Base-by-base conservation (phyloP, 2,888 invertebrate species). In the Neoitamus cyanurus region DNA sequence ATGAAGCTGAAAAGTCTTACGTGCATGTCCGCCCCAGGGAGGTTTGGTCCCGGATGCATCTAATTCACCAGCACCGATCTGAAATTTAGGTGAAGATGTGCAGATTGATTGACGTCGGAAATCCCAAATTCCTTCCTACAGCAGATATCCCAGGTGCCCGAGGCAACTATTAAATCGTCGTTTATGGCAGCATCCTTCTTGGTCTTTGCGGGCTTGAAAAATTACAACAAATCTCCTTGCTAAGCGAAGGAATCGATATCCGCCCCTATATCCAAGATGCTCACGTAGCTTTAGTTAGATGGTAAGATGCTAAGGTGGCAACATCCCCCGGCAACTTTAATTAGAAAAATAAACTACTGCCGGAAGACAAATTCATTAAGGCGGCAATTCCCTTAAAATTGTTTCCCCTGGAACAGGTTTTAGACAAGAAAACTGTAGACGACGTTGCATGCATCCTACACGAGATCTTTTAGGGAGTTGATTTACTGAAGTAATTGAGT, bases 71-170 rank as follows among this genome's bases (percentile, higher is more conserved):
- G 9, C 37, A 25, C 15, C n/a, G 77, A 42, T 77, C 77, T 46
- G 30, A 77, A 20, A 42, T 77, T 42, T 77, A 77, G 46, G n/a
- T 77, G 77, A 77, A 42, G 77, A 77, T 77, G 28, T 46, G 28
- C 4, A 11, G 46, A 77, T 25, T 77, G 77, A 77, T 77, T 77
- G 30, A 46, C 11, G 28, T 42, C 11, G 46, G 9, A 11, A 42
- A 42, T 37, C 31, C 37, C 13, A 42, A 73, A 37, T 36, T 15
- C 36, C 73, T 36, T 73, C 15, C 9, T 15, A 31, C 73, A 34
- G 58, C 25, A 58, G 25, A 15, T 25, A 48, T 2, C 25, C 42
- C 58, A n/a, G 9, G 7, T 34, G 20, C 42, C 42, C 42, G n/a
- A 42, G 42, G 42, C 42, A 42, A 42, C 42, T 13, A 42, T 42